Percentiles rank a stretch among this genome's conserved stretches.
Evolutionary conservation across 2,113 vertebrate species (phyloP).

Genomic region (cat (Felis catus)): F.catus_Fca126_mat1.0 CM031420.1:43746501-43747000

Average conservation of each 20-base stretch:
- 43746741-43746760: constrained; percentile 59
- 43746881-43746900: not conserved
- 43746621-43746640: constrained; percentile 45
- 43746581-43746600: not conserved
- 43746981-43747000: not conserved
- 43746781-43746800: constrained; percentile 62
- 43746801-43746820: constrained; percentile 42
- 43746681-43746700: constrained; percentile 29
- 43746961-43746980: not conserved
- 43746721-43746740: constrained; percentile 45
- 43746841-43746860: not conserved
- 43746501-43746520: not conserved
- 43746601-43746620: not conserved
- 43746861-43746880: not conserved
- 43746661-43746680: constrained; percentile 33
- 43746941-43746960: not conserved
- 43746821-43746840: constrained; percentile 63
- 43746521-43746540: not conserved
- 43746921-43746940: not conserved
- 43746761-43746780: constrained; percentile 65
- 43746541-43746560: not conserved
- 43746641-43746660: not conserved
- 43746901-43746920: not conserved
- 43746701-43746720: not conserved
- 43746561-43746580: not conserved